Evolutionary conservation across 1,140 invertebrate genomes (phyloP), one percentile per base, ranked within the genome.

Genomic region (Delia radicum): DNA sequence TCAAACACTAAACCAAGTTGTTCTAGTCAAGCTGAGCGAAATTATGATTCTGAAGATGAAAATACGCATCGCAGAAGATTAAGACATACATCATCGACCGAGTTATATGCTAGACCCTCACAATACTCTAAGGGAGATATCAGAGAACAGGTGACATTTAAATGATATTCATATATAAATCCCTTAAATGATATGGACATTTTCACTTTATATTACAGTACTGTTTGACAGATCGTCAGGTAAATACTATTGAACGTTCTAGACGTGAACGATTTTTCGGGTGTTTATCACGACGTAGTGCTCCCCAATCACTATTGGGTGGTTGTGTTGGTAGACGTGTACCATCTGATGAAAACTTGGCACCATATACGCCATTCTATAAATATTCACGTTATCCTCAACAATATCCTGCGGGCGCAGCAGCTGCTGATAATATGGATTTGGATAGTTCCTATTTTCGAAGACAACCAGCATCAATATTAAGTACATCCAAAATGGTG

Each of bases 71-170:
- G 87, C 84, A 88, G 87, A 81, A 87, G 86, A 85, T 88, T 88
- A 87, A 87, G 89, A 82, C 87, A 88, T 80, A 82, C 88, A 81
- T 88, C 84, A 82, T 88, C 85, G 83, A 88, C 87, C 81, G 87
- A 87, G 87, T 79, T 85, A 85, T 79, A 86, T 78, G 82, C 82
- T 69, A 83, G 87, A 80, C 89, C 91, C 73, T 94, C 93, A 31
- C 89, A 95, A 78, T 96, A 96, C 87, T 96, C 94, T 27, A 93
- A 95, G 80, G 94, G 96, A 87, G 95, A 96, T 84, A 94, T 95
- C 77, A 88, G 92, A 46, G 94, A 95, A 81, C 85, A 86, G 80
- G 85, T 85, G 48, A 73, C 13, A 27, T 46, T 73, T 29, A 21
- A 73, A 31, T 18, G 6, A 27, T 62, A 74, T 29, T 55, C 33